Percentiles rank a stretch among this genome's conserved stretches.
Evolutionary conservation across 1,140 invertebrate genomes (phyloP).

Genomic region (Drosophila varians): DNA sequence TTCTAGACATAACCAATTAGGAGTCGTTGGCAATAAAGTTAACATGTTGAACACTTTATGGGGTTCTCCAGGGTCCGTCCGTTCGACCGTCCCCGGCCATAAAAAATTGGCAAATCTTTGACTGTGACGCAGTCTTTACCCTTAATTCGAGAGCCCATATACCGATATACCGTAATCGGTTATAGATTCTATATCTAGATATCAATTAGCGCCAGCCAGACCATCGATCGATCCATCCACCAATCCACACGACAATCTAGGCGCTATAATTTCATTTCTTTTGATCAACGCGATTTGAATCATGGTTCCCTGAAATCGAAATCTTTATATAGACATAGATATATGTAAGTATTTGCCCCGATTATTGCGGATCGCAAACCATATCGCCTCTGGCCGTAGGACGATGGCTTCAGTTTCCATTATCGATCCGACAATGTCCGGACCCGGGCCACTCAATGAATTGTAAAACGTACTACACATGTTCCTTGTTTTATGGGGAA

Average conservation of each 20-base stretch:
- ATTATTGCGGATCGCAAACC: constrained; percentile 36
- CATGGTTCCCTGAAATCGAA: background rate
- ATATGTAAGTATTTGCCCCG: background rate
- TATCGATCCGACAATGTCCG: constrained; percentile 16
- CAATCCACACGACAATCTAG: background rate
- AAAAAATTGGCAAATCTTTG: constrained; percentile 1
- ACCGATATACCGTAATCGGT: constrained; percentile 23
- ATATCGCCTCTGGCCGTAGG: constrained; percentile 17
- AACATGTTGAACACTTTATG: constrained; percentile 19
- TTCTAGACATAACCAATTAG: constrained; percentile 31
- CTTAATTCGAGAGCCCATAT: constrained; percentile 5
- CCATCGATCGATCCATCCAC: background rate
- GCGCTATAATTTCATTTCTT: background rate
- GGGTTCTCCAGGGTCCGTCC: background rate
- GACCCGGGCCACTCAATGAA: background rate
- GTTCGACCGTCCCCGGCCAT: background rate
- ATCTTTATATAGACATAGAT: background rate
- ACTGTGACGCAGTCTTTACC: constrained; percentile 9
- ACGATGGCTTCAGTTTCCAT: constrained; percentile 27
- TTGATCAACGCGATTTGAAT: constrained; percentile 16
- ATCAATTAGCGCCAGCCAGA: constrained; percentile 7
- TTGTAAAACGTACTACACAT: background rate
- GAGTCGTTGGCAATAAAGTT: constrained; percentile 2
- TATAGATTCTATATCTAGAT: constrained; percentile 6
- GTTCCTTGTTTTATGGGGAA: background rate